A percentile compares a stretch with the other conserved stretches of the same genome.
Conservation (phyloP, 2,888 invertebrate species). For the Callyntrura guangdongensis region DNA sequence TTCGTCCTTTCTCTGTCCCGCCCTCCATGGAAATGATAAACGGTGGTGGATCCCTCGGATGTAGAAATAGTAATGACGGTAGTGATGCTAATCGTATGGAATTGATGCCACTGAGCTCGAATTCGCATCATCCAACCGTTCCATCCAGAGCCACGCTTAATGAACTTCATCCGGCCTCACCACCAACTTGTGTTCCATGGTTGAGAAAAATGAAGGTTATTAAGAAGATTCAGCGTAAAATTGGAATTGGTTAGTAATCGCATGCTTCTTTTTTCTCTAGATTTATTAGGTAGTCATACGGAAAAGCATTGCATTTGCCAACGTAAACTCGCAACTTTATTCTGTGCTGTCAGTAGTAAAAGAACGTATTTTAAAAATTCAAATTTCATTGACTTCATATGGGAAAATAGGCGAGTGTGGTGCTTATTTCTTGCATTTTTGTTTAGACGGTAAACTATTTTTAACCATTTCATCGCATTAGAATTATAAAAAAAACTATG, state of each 20-base stretch:
- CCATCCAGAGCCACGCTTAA: constrained; percentile 71
- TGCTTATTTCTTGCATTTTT: too few relatives aligned
- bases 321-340: background rate
- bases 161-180: constrained; percentile 70
- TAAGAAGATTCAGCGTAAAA: constrained; percentile 95
- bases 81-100: constrained; percentile 69
- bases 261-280: background rate
- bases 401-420: too few relatives aligned
- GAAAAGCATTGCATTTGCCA: background rate
- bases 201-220: constrained; percentile 93
- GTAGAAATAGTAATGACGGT: constrained; percentile 4
- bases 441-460: too few relatives aligned
- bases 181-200: constrained; percentile 84
- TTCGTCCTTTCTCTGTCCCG: constrained; percentile 79
- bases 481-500: too few relatives aligned
- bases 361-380: too few relatives aligned
- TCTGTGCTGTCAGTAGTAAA: background rate
- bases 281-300: background rate
- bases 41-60: constrained; percentile 31
- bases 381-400: too few relatives aligned
- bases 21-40: constrained; percentile 56
- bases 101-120: constrained; percentile 71
- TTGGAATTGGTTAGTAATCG: constrained; percentile 92
- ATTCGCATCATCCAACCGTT: constrained; percentile 31
- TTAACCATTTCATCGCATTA: too few relatives aligned